Evolutionary conservation across 2,888 invertebrate species (phyloP).

Genomic region (Plebejus melissa): DNA sequence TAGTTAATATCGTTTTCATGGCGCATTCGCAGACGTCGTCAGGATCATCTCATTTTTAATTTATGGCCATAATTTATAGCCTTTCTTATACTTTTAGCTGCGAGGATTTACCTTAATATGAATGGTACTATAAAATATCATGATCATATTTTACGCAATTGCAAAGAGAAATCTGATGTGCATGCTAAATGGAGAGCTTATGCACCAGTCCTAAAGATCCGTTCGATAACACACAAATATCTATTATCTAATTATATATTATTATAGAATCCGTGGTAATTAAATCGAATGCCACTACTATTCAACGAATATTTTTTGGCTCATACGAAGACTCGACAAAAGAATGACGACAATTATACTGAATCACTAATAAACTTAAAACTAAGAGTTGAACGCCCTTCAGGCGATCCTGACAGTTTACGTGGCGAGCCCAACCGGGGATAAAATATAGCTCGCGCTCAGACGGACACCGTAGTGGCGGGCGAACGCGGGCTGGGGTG

Average conservation of each 20-base stretch:
- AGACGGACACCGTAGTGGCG: conserved; percentile 66
- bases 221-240: background rate
- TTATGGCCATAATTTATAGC: conserved; percentile 38
- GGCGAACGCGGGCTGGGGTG: conserved; percentile 43
- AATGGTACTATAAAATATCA: background rate
- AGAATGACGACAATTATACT: conserved; percentile 1
- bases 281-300: background rate
- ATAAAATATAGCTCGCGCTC: conserved; percentile 76
- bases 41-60: conserved; percentile 61
- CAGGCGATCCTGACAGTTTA: conserved; percentile 74
- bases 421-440: conserved; percentile 69
- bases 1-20: conserved; percentile 75
- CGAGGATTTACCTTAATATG: background rate
- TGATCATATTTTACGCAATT: background rate
- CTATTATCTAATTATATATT: background rate
- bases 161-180: background rate
- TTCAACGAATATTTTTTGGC: background rate
- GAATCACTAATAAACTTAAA: conserved; percentile 27
- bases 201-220: background rate
- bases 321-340: background rate
- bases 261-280: background rate
- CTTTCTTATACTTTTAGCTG: conserved; percentile 30
- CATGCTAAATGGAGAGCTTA: background rate
- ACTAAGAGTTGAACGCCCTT: conserved; percentile 69
- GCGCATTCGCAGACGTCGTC: conserved; percentile 63